phyloP scores from a whole-genome alignment of 2,888 invertebrate genomes.

The Macaria notata region DNA sequence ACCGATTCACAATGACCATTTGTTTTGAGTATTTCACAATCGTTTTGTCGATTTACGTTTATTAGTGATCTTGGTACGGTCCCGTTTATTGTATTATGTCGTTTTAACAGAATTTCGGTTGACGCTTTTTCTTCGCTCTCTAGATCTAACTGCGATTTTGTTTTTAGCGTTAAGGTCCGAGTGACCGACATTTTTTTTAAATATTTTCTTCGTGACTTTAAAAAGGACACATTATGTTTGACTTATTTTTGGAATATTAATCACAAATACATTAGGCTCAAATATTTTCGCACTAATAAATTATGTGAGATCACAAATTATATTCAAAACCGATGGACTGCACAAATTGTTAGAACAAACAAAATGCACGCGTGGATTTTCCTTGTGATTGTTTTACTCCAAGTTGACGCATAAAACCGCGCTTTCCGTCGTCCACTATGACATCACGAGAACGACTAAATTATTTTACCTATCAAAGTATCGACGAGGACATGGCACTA shows the following conservation, averaged over 20 bases:
- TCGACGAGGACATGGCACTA: slow-evolving; percentile 2
- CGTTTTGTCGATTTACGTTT: slow-evolving; percentile 31
- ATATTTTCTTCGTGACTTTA: neutral
- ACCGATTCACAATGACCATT: slow-evolving; percentile 28
- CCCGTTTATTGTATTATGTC: slow-evolving; percentile 12
- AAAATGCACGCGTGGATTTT: neutral
- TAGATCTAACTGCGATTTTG: slow-evolving; percentile 4
- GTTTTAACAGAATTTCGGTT: slow-evolving; percentile 12
- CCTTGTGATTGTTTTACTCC: slow-evolving; percentile 1
- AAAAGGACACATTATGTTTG: too few relatives aligned
- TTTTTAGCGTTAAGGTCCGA: slow-evolving; percentile 3
- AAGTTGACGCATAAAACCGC: neutral
- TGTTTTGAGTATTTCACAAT: slow-evolving; percentile 35
- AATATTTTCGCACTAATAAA: too few relatives aligned
- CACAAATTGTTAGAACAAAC: neutral
- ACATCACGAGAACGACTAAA: slow-evolving; percentile 21
- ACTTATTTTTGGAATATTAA: too few relatives aligned
- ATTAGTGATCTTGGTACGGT: slow-evolving; percentile 21
- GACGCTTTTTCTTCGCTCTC: slow-evolving; percentile 14
- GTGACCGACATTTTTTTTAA: slow-evolving; percentile 15
- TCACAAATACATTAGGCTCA: too few relatives aligned
- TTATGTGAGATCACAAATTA: too few relatives aligned
- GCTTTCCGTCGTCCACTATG: slow-evolving; percentile 5
- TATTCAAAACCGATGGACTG: neutral
- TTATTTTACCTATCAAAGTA: slow-evolving; percentile 5